Conservation (phyloP, 2,113 vertebrate genomes). For the Nymphicus hollandicus region DNA sequence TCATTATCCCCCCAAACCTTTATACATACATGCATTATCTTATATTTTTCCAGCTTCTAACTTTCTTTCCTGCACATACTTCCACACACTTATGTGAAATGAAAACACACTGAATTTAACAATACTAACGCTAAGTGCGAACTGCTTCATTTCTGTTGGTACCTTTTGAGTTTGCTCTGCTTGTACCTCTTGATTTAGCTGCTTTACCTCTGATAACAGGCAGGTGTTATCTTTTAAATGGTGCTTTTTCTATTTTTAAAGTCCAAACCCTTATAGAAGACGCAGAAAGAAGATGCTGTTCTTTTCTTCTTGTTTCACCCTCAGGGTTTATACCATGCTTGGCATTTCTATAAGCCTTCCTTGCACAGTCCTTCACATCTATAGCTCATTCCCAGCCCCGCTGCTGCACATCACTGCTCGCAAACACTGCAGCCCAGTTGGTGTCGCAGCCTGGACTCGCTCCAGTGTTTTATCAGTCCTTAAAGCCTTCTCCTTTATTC, state of each 20-base stretch:
- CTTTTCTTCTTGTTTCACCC: not conserved
- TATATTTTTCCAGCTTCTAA: not conserved
- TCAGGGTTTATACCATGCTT: not conserved
- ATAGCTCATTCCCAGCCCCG: not conserved
- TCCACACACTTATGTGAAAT: rapidly evolving
- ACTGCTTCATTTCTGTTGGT: not conserved
- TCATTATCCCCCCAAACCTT: not conserved
- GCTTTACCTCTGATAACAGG: not conserved
- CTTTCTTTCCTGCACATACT: not conserved
- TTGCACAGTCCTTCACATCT: not conserved
- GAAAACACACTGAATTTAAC: not conserved
- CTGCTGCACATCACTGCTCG: not conserved
- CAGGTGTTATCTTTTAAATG: not conserved
- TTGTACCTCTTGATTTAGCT: not conserved
- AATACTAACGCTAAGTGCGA: not conserved
- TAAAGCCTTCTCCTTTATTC: not conserved
- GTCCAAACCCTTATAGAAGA: not conserved
- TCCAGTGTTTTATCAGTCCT: not conserved
- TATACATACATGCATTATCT: not conserved
- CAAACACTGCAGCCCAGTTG: not conserved
- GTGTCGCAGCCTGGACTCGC: not conserved
- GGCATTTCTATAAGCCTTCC: not conserved
- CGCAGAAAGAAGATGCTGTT: not conserved
- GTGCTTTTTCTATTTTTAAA: not conserved
- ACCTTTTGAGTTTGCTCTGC: not conserved